These are phyloP conservation scores for Scleropages formosus DNA, from an alignment of 2,797 vertebrate genomes.

Conservation along the genomic window DNA sequence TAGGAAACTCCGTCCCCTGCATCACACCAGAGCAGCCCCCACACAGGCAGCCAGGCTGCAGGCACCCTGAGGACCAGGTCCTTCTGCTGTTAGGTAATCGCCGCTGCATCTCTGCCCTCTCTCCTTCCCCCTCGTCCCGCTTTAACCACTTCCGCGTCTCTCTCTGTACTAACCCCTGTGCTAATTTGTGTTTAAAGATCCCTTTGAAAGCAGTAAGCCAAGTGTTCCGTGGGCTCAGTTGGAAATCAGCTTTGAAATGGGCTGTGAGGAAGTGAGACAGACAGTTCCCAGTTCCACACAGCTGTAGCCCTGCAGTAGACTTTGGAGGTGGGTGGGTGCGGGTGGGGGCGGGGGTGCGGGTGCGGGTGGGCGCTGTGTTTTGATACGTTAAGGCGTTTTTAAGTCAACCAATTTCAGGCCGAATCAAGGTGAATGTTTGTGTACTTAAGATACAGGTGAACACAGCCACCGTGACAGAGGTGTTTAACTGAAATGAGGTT, in stretches of 20 bases:
- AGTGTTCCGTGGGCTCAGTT: slow-evolving; percentile 50
- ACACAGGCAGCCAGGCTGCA: slow-evolving; percentile 72
- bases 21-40: slow-evolving; percentile 65
- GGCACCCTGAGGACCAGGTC: slow-evolving; percentile 72
- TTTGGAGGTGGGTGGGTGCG: slow-evolving; percentile 46
- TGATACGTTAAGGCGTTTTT: slow-evolving; percentile 52
- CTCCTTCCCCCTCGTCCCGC: slow-evolving; percentile 57
- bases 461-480: slow-evolving; percentile 52
- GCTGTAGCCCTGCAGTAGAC: slow-evolving; percentile 30
- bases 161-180: slow-evolving; percentile 58
- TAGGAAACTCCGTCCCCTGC: slow-evolving; percentile 62
- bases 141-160: slow-evolving; percentile 70
- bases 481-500: slow-evolving; percentile 46
- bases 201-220: slow-evolving; percentile 55
- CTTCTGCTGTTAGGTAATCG: slow-evolving; percentile 78
- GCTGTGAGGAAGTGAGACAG: not conserved
- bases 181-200: slow-evolving; percentile 66
- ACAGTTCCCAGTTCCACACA: slow-evolving; percentile 39
- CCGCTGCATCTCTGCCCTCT: slow-evolving; percentile 72
- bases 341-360: not conserved
- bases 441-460: slow-evolving; percentile 53
- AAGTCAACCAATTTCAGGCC: slow-evolving; percentile 52
- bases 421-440: slow-evolving; percentile 58
- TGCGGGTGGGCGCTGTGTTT: slow-evolving; percentile 46
- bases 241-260: slow-evolving; percentile 31